Evolutionary conservation across 2,113 vertebrate species (phyloP), one percentile per base, ranked within the genome.

Genomic region (Physeter macrocephalus): DNA sequence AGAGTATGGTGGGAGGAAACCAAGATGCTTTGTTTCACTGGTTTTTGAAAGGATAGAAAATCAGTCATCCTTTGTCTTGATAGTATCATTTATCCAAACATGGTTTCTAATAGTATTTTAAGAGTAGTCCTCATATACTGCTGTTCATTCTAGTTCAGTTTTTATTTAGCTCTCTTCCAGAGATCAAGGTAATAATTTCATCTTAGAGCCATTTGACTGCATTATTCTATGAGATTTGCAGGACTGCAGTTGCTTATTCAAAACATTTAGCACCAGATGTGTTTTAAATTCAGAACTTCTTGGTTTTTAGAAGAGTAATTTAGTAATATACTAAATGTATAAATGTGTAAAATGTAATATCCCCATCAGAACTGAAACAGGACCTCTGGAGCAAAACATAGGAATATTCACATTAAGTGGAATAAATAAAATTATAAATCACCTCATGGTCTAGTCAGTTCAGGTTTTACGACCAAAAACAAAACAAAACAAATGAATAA

Each of bases 291-390:
- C 66, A 90, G 18, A 86, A 93, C 71, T 52, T 78, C 54, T 84
- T 82, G 85, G n/a, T 25, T 96, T 83, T 93, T 94, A 93, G 62
- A 88, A 91, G 75, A 77, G n/a, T 81, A 61, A 77, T 78, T 87
- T 83, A 88, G 59, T 66, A 41, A 95, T 46, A 62, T 12, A 41
- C 27, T 52, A 15, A 52, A 52, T 52, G 49, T 49, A 49, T 49
- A 49, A 49, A 49, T 49, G 39, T 57, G 66, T 43, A 86, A 27
- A 39, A 74, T 64, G 9, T 75, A 62, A 59, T 46, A 69, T 43
- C 49, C 15, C 12, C 29, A 77, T 52, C 77, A 61, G 81, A 82
- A 71, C 14, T 67, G 57, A 41, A 34, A 75, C 12, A 49, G 52
- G 81, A 52, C 11, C n/a, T 54, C 10, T 69, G 41, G 41, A 34